Conservation (phyloP, 2,797 vertebrate species). For the Microchirus variegatus region DNA sequence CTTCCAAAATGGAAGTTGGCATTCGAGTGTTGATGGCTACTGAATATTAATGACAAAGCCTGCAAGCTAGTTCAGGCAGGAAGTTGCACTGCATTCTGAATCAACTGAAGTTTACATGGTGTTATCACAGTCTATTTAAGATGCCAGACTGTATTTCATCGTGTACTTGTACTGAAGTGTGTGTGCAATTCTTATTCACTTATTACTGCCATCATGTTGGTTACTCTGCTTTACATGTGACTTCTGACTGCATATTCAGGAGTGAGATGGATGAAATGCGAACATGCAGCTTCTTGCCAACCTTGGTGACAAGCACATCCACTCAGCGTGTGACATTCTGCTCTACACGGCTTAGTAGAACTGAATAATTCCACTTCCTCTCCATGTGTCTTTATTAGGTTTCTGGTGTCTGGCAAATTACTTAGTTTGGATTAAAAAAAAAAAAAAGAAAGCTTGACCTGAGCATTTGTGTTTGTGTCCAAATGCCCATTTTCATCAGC, state of each 20-base stretch:
- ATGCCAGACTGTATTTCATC: background rate
- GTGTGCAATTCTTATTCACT: background rate
- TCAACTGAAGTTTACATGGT: background rate
- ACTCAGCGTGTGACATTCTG: constrained; percentile 5
- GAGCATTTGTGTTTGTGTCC: constrained; percentile 21
- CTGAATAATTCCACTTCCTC: constrained; percentile 6
- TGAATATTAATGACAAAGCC: constrained; percentile 42
- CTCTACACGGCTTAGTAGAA: background rate
- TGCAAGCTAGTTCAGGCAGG: constrained; percentile 28
- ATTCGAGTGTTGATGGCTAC: constrained; percentile 15
- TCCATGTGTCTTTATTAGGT: constrained; percentile 5
- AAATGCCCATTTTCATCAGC: constrained; percentile 42
- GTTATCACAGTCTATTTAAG: constrained; percentile 3
- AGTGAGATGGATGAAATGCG: constrained; percentile 8
- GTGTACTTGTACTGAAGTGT: background rate
- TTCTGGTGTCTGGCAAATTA: constrained; percentile 2
- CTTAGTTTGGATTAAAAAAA: constrained; percentile 10
- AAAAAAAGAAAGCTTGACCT: constrained; percentile 23
- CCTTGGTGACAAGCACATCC: constrained; percentile 10
- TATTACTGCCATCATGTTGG: background rate
- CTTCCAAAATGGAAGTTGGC: constrained; percentile 15
- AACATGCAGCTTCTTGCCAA: constrained; percentile 11
- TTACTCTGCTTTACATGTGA: background rate
- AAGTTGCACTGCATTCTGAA: background rate
- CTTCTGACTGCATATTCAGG: background rate